These are phyloP conservation scores for Achroia grisella DNA, from an alignment of 1,140 invertebrate species.

Conservation along the genomic window DNA sequence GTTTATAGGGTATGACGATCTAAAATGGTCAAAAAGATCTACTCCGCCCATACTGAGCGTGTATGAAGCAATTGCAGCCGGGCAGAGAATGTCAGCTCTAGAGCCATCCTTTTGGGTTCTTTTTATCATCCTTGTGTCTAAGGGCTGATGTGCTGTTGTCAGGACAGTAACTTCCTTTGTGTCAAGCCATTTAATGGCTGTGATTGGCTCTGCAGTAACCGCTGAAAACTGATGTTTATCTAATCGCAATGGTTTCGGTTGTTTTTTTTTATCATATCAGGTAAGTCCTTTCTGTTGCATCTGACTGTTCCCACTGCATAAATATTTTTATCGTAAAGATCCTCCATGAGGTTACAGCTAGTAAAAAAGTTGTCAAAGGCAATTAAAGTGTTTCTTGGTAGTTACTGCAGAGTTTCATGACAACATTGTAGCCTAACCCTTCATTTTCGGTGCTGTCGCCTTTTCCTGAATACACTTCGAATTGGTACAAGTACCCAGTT, in stretches of 20 bases:
- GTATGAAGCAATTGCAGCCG: slow-evolving; percentile 27
- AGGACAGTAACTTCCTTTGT: slow-evolving; percentile 28
- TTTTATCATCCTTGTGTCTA: slow-evolving; percentile 20
- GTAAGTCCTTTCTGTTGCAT: slow-evolving; percentile 2
- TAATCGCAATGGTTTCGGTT: slow-evolving; percentile 4
- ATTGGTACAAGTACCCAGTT: slow-evolving; percentile 20
- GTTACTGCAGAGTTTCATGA: slow-evolving; percentile 10
- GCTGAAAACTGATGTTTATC: not conserved
- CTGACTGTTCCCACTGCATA: slow-evolving; percentile 14
- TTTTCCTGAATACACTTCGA: slow-evolving; percentile 19
- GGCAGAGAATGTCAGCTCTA: slow-evolving; percentile 18
- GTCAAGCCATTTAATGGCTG: slow-evolving; percentile 32
- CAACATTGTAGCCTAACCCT: slow-evolving; percentile 20
- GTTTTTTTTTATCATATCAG: slow-evolving; percentile 6
- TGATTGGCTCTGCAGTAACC: slow-evolving; percentile 18
- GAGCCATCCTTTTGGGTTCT: slow-evolving; percentile 34
- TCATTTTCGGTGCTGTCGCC: slow-evolving; percentile 15
- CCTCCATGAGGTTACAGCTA: no score
- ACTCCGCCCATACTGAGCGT: slow-evolving; percentile 32
- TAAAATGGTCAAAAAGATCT: slow-evolving; percentile 28
- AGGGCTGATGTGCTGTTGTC: slow-evolving; percentile 30
- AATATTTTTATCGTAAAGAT: slow-evolving; percentile 11
- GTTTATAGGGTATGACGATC: slow-evolving; percentile 9
- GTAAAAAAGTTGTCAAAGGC: slow-evolving; percentile 19
- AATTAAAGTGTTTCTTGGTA: slow-evolving; percentile 14